Percentiles rank a stretch among this genome's conserved stretches.
Conservation (phyloP, 2,797 vertebrate species). For the Brotula barbata region DNA sequence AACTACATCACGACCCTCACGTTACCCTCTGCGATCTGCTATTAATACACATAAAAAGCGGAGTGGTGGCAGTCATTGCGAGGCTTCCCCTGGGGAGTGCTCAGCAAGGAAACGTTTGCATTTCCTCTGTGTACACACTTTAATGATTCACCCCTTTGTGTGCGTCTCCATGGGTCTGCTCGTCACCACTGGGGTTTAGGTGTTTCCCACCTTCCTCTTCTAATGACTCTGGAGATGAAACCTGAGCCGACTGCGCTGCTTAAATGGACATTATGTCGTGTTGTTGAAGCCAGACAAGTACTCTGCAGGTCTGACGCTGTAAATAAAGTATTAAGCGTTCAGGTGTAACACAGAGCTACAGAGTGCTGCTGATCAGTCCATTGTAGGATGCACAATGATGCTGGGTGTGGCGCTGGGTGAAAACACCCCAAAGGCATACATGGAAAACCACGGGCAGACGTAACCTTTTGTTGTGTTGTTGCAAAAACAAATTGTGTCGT, state of each 20-base stretch:
- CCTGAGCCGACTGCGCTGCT: conserved; percentile 43
- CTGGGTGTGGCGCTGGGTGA: conserved; percentile 48
- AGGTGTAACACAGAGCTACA: conserved; percentile 16
- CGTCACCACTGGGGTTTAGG: conserved; percentile 50
- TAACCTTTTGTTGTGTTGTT: conserved; percentile 31
- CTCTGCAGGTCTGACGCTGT: conserved; percentile 41
- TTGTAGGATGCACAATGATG: conserved; percentile 46
- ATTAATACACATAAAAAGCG: conserved; percentile 41
- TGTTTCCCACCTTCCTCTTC: conserved; percentile 52
- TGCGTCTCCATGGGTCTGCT: conserved; percentile 37
- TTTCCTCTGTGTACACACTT: conserved; percentile 45
- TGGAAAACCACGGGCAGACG: conserved; percentile 18
- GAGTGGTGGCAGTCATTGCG: conserved; percentile 37
- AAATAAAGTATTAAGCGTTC: conserved; percentile 37
- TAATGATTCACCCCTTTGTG: conserved; percentile 58
- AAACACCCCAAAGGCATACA: conserved; percentile 53
- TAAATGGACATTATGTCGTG: conserved; percentile 43
- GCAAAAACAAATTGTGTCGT: conserved; percentile 28
- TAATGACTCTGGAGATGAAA: conserved; percentile 65
- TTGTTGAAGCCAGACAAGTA: conserved; percentile 34
- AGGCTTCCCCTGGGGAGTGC: conserved; percentile 49
- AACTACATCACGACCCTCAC: conserved; percentile 52
- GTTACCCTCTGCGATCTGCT: conserved; percentile 27
- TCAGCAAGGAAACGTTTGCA: conserved; percentile 31
- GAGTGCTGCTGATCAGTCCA: conserved; percentile 45